Evolutionary conservation across 2,797 vertebrate genomes (phyloP).

Genomic region (Sebastes melanostomus): DNA sequence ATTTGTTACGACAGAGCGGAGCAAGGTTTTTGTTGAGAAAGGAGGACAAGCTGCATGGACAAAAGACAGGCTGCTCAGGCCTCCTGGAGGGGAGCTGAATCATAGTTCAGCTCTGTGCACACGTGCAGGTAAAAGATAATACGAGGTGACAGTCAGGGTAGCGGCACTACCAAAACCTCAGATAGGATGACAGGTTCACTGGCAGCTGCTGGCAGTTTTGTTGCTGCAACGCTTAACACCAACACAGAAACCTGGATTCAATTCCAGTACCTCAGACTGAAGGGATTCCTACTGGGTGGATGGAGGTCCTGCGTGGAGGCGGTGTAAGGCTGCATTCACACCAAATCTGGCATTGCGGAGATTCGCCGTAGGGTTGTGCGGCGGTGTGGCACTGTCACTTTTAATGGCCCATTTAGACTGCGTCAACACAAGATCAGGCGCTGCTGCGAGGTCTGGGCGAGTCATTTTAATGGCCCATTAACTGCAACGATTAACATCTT

Average conservation of each 20-base stretch:
- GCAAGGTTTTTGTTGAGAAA: conserved; percentile 3
- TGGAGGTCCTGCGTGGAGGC: neutral
- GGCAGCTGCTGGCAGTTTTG: conserved; percentile 18
- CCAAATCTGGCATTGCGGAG: neutral
- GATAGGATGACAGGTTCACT: neutral
- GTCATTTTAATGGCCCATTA: too few relatives aligned
- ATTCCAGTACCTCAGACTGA: neutral
- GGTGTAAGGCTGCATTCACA: neutral
- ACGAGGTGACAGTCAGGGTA: conserved; percentile 19
- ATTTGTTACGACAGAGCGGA: conserved; percentile 22
- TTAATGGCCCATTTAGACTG: neutral
- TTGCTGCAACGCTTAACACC: neutral
- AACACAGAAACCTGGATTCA: neutral
- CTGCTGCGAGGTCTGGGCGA: too few relatives aligned
- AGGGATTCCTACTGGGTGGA: neutral
- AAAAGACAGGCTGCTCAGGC: neutral
- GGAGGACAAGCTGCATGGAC: conserved; percentile 20
- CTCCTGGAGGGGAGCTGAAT: conserved; percentile 38
- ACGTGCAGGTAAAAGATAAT: conserved; percentile 45
- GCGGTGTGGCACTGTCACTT: neutral
- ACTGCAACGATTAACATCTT: too few relatives aligned
- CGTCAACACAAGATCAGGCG: neutral
- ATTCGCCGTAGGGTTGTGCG: neutral
- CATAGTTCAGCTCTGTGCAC: conserved; percentile 24
- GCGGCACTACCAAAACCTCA: neutral